Base-by-base conservation (phyloP, 2,113 vertebrate species). In the Stomatorhinus ivindoensis region DNA sequence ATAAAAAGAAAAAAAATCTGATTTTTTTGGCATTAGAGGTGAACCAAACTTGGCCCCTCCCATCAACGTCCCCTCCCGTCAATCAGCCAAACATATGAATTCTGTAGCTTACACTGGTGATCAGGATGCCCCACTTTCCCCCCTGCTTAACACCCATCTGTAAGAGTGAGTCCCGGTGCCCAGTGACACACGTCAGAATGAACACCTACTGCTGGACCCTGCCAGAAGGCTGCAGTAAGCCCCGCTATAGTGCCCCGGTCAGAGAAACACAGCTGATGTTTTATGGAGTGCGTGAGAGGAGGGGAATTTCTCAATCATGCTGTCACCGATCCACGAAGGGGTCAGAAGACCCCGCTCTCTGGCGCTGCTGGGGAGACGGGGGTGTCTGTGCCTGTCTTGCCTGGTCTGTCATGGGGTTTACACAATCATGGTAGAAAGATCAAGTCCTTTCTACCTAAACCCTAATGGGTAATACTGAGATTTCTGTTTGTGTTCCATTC, bases 371-470 rank as follows among this genome's bases (percentile, higher is more conserved):
- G 88, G 39, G 11, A 88, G 89, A 69, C 35, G 58, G 44, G 90
- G 6, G 35, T 65, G 47, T 27, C 13, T 44, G 24, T 24, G 65
- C 51, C n/a, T 50, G 35, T 47, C 44, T 39, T 31, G 73, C 88
- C 88, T 89, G 93, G 93, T 89, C 92, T 92, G 92, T 93, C 89
- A 50, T 76, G 89, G 90, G 90, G 92, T 95, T 93, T 93, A 91
- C 90, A 93, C 90, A 39, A 80, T 11, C 65, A 50, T 91, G 90
- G 87, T 93, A 91, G 93, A 61, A 69, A 55, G n/a, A n/a, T n/a
- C n/a, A n/a, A n/a, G 44, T 61, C 65, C 13, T 73, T 73, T 35
- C 11, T 31, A 13, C 27, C 65, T 35, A 6, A 39, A 5, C 50
- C 82, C 24, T 53, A 55, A n/a, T 0, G 31, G 42, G 11, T 93